A percentile compares a stretch with the other conserved stretches of the same genome.
Evolutionary conservation across 2,113 vertebrate genomes (phyloP).

Genomic region (Todiramphus saurophagus): DNA sequence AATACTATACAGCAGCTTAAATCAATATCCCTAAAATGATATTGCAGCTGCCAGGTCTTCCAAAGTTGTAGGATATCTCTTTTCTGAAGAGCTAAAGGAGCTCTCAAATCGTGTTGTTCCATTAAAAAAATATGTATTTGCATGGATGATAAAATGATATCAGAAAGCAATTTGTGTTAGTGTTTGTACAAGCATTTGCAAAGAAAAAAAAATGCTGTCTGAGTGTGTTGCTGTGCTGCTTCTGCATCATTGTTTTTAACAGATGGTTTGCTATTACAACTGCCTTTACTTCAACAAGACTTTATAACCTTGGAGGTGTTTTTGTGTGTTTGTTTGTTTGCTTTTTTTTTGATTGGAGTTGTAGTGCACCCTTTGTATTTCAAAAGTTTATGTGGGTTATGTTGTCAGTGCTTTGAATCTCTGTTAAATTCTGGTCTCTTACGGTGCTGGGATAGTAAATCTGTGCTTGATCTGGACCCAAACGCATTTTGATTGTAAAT

Average conservation of each 20-base stretch:
- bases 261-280: conserved; percentile 35
- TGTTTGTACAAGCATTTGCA: neutral
- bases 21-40: neutral
- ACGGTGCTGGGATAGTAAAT: conserved; percentile 62
- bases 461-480: conserved; percentile 68
- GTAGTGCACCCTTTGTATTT: neutral
- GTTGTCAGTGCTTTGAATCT: conserved; percentile 43
- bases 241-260: conserved; percentile 33
- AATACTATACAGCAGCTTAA: neutral
- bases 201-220: neutral
- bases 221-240: conserved; percentile 3
- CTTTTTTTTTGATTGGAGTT: neutral
- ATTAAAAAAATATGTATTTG: neutral
- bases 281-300: conserved; percentile 33
- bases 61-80: neutral
- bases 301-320: conserved; percentile 25
- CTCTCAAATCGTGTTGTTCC: neutral
- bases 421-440: conserved; percentile 59
- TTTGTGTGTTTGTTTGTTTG: neutral
- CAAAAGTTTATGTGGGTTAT: conserved; percentile 31
- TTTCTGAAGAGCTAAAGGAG: neutral
- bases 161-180: neutral
- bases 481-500: conserved; percentile 81
- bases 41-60: neutral
- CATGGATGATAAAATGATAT: neutral